These are phyloP conservation scores for Rousettus madagascariensis DNA, from an alignment of 2,797 vertebrate species.

Conservation along the genomic window DNA sequence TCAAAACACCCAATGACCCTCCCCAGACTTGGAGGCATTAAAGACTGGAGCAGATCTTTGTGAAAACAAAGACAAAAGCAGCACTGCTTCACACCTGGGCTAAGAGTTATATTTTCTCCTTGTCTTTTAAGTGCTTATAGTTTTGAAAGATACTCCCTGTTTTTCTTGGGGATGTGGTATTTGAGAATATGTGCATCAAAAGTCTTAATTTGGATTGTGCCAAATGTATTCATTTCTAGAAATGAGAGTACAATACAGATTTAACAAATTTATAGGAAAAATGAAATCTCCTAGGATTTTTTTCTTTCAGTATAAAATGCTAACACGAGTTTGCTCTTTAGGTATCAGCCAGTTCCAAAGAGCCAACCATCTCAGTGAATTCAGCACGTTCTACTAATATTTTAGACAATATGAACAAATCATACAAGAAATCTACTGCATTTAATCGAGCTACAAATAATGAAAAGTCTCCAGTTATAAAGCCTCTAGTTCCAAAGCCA, in stretches of 20 bases:
- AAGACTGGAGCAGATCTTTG: not conserved
- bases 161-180: constrained; percentile 1
- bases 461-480: constrained; percentile 88
- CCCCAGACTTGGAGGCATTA: not conserved
- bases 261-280: constrained; percentile 35
- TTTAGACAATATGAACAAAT: constrained; percentile 92
- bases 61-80: not conserved
- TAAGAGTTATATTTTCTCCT: not conserved
- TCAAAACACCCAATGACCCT: not conserved
- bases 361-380: constrained; percentile 73
- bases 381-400: constrained; percentile 86
- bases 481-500: constrained; percentile 90
- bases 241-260: not conserved
- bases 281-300: not conserved
- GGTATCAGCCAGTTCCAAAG: constrained; percentile 87
- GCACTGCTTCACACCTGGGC: not conserved
- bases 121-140: not conserved
- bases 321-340: constrained; percentile 75
- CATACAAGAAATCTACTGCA: constrained; percentile 84
- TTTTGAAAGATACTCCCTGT: not conserved
- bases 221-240: constrained; percentile 20
- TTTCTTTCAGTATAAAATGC: constrained; percentile 48
- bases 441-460: constrained; percentile 81
- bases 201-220: constrained; percentile 22
- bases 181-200: not conserved